phyloP scores from a whole-genome alignment of 2,888 invertebrate species.

The Coleophora deauratella region DNA sequence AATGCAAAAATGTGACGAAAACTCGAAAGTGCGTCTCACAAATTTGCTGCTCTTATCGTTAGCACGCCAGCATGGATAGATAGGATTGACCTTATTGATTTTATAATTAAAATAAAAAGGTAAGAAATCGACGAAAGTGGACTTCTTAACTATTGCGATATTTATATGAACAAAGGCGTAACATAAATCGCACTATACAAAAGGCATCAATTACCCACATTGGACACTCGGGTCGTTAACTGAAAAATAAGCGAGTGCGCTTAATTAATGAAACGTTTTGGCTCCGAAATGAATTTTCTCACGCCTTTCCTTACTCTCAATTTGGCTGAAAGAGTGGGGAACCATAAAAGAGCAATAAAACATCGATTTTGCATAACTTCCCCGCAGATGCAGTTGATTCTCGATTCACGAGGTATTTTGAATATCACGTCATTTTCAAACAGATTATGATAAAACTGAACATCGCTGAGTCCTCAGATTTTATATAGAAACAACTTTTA shows the following conservation, averaged over 20 bases:
- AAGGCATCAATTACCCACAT: conserved; percentile 18
- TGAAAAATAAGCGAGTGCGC: conserved; percentile 38
- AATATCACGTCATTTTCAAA: too few species aligned
- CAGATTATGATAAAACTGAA: too few species aligned
- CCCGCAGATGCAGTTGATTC: conserved; percentile 28
- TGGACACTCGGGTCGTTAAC: conserved; percentile 34
- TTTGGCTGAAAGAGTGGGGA: conserved; percentile 40
- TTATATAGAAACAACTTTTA: too few species aligned
- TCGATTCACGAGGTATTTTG: too few species aligned
- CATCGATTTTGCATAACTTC: conserved; percentile 52
- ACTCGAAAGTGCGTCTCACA: too few species aligned
- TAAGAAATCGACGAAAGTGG: too few species aligned
- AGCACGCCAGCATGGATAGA: too few species aligned
- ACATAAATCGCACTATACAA: conserved; percentile 5
- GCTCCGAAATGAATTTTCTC: conserved; percentile 41
- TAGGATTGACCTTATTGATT: too few species aligned
- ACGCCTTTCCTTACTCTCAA: conserved; percentile 41
- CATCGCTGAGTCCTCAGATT: too few species aligned
- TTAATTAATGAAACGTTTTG: conserved; percentile 55
- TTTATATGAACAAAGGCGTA: not conserved
- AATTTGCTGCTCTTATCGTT: too few species aligned
- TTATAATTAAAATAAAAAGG: too few species aligned
- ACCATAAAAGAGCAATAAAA: conserved; percentile 47
- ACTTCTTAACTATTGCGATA: not conserved
- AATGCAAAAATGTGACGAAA: too few species aligned